phyloP scores from a whole-genome alignment of 53 echinoderm and acorn worm genomes.

The Hippasteria phrygiana region DNA sequence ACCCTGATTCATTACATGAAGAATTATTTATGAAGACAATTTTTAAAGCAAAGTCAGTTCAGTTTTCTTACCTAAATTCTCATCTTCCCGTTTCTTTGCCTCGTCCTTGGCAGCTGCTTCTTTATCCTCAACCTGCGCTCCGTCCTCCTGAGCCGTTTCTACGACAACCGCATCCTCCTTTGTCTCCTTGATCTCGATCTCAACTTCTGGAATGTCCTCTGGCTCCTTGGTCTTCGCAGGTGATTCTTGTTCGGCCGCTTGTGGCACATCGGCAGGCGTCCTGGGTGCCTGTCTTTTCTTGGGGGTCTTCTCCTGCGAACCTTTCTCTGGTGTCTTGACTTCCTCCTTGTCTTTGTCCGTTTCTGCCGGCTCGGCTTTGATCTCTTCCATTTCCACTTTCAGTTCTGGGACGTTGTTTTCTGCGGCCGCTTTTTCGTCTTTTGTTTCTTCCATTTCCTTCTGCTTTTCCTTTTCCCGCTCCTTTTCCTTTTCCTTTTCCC shows the following conservation, averaged over 20 bases:
- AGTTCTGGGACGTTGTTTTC: constrained; percentile 13
- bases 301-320: constrained; percentile 39
- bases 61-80: constrained; percentile 12
- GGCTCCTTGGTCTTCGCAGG: constrained; percentile 7
- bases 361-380: not conserved
- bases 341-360: constrained; percentile 26
- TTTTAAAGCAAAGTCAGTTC: not conserved
- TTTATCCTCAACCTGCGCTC: constrained; percentile 28
- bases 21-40: no score
- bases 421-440: not conserved
- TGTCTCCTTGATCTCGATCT: constrained; percentile 29
- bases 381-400: constrained; percentile 11
- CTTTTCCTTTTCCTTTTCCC: not conserved
- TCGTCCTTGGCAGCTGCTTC: not conserved
- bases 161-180: constrained; percentile 51
- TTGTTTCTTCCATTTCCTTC: not conserved
- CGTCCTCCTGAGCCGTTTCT: constrained; percentile 50
- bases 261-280: constrained; percentile 23
- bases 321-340: constrained; percentile 23
- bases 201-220: constrained; percentile 32
- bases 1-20: no score
- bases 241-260: not conserved
- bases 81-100: constrained; percentile 58
- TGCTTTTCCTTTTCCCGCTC: not conserved
- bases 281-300: constrained; percentile 50